Evolutionary conservation across 2,113 vertebrate genomes (phyloP), one percentile per base, ranked within the genome.

Genomic region (Girardinichthys multiradiatus): DNA sequence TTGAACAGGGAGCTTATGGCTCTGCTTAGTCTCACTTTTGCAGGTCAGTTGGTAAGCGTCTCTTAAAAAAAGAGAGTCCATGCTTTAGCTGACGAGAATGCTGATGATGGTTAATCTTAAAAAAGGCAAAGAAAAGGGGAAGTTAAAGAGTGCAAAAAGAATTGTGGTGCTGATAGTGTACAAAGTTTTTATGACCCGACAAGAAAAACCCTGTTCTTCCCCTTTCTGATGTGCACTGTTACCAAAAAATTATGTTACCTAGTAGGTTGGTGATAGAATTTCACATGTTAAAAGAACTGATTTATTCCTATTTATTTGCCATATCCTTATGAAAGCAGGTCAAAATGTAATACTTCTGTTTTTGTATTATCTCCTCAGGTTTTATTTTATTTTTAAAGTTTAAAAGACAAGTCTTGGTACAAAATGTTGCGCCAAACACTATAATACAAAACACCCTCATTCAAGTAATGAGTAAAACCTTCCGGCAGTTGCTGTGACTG

Each of bases 161-260:
- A 5, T 42, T 26, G 66, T 29, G 24, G 12, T 64, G 19, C 48
- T 71, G 61, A 37, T 48, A 68, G 64, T 76, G 73, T 64, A 66
- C 73, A 76, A 66, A 65, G 11, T 35, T 64, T 5, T 61, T 37
- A 66, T 79, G 11, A 74, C 69, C 37, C 42, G 42, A 37, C 64
- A 14, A 87, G 24, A 79, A 78, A 71, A 72, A 27, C 14, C 0
- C 12, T 0, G 4, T n/a, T 79, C 84, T 91, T 92, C 85, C 90
- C 39, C 66, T 90, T 92, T 91, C 39, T 68, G 27, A 21, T 51
- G 28, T 29, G 15, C 24, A 68, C 27, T 60, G 21, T 72, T 69
- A n/a, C 3, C 17, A 21, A 21, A 21, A 0, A 33, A 27, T 10
- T 28, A 2, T 13, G 7, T n/a, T 17, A 19, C 12, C 45, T 48